These are phyloP conservation scores for Myocastor coypus DNA, from an alignment of 2,113 vertebrate genomes.

Conservation along the genomic window DNA sequence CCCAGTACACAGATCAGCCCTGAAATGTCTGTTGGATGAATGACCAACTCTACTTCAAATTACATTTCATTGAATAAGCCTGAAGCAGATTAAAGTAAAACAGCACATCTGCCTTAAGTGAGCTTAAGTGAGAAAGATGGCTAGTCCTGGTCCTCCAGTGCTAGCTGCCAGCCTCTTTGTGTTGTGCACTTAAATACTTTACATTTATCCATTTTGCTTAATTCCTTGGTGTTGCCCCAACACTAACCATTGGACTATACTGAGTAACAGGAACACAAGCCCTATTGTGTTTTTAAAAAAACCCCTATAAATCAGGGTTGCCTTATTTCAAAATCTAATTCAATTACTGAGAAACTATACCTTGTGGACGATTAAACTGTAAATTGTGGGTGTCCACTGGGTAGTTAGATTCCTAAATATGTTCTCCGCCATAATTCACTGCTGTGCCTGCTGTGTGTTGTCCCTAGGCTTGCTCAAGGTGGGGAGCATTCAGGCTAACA, in stretches of 20 bases:
- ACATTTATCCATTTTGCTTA: constrained; percentile 43
- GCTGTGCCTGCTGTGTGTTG: constrained; percentile 54
- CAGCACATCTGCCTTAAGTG: constrained; percentile 14
- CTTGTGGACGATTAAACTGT: constrained; percentile 86
- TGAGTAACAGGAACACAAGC: constrained; percentile 67
- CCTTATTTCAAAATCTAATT: constrained; percentile 83
- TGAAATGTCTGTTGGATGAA: background rate
- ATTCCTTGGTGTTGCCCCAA: constrained; percentile 40
- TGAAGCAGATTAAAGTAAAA: constrained; percentile 43
- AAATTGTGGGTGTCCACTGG: constrained; percentile 85
- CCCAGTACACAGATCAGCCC: background rate
- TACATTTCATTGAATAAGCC: constrained; percentile 43
- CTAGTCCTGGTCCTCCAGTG: background rate
- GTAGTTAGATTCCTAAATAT: constrained; percentile 79
- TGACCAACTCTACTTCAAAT: background rate
- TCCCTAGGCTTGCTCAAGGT: constrained; percentile 68
- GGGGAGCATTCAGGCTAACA: constrained; percentile 73
- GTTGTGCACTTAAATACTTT: background rate
- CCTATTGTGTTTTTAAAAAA: constrained; percentile 22
- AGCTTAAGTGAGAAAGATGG: background rate
- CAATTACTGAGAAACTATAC: constrained; percentile 82
- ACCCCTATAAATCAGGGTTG: constrained; percentile 61
- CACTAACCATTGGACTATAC: constrained; percentile 68
- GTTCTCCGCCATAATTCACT: constrained; percentile 81
- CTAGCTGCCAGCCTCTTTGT: background rate